phyloP scores from a whole-genome alignment of 2,888 invertebrate genomes.

The Pandemis heparana region DNA sequence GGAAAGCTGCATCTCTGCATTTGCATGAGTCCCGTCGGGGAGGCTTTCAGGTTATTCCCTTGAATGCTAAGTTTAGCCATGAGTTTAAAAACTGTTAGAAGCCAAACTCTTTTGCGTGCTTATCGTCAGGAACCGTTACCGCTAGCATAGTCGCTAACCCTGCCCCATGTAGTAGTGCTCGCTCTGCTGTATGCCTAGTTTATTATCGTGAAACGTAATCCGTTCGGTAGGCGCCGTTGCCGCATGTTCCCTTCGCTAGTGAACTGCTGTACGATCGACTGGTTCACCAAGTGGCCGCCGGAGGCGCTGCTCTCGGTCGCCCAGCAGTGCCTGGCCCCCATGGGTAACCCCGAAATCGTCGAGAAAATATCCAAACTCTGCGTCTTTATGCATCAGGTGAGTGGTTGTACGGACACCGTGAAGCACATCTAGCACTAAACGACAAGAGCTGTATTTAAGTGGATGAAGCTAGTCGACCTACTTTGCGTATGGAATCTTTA shows the following conservation, averaged over 20 bases:
- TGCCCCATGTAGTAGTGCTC: too few relatives aligned
- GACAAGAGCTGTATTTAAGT: too few relatives aligned
- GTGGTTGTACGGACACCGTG: not conserved
- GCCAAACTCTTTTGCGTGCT: not conserved
- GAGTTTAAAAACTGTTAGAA: not conserved
- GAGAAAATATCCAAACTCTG: conserved; percentile 70
- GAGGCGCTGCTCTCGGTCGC: conserved; percentile 95
- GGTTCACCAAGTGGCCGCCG: conserved; percentile 97
- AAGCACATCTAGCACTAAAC: too few relatives aligned
- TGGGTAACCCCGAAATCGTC: conserved; percentile 80
- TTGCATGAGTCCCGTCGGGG: conserved; percentile 96
- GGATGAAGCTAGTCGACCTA: too few relatives aligned
- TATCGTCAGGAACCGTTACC: not conserved
- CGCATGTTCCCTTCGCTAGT: conserved; percentile 98
- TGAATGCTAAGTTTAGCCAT: too few relatives aligned
- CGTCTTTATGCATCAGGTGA: conserved; percentile 79
- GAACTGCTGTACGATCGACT: conserved; percentile 97
- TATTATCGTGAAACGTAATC: not conserved
- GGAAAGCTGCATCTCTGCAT: conserved; percentile 94
- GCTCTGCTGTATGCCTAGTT: too few relatives aligned
- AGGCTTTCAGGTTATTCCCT: conserved; percentile 89
- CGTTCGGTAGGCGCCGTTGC: conserved; percentile 88
- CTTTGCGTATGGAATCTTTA: too few relatives aligned
- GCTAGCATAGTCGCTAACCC: too few relatives aligned
- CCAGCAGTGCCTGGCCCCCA: conserved; percentile 87